phyloP scores from a whole-genome alignment of 2,797 vertebrate species.

The Lepus townsendii region DNA sequence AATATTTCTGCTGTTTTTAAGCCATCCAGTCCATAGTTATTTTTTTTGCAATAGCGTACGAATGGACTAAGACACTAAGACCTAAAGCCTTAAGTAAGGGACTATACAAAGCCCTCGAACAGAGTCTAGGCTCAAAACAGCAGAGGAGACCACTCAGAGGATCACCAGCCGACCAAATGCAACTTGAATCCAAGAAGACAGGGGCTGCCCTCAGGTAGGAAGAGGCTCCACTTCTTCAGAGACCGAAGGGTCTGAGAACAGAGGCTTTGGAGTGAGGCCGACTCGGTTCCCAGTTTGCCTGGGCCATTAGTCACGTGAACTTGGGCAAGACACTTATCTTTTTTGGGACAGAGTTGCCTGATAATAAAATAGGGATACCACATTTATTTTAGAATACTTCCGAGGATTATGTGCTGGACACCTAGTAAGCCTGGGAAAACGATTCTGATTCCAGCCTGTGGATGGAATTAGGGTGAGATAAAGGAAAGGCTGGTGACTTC shows the following conservation, averaged over 20 bases:
- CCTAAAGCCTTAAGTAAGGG: background rate
- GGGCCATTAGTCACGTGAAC: background rate
- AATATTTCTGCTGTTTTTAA: background rate
- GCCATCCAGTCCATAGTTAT: background rate
- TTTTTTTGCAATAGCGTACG: background rate
- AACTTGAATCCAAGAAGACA: background rate
- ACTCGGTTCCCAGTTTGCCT: background rate
- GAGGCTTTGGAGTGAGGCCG: background rate
- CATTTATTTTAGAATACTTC: background rate
- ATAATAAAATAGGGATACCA: background rate
- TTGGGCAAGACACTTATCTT: background rate
- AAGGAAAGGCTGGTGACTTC: background rate
- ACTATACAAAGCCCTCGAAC: background rate
- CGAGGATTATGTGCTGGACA: slow-evolving; percentile 44
- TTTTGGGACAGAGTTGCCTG: background rate
- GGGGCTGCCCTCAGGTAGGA: background rate
- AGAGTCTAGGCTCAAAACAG: background rate
- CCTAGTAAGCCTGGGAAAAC: background rate
- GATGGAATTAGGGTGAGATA: background rate
- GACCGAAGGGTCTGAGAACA: background rate
- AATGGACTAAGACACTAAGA: background rate
- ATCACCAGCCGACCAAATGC: no score
- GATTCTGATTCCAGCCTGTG: background rate
- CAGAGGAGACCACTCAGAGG: background rate
- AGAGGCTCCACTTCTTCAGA: background rate